Conservation (phyloP, 2,797 vertebrate species). For the Sebastes nivosus region DNA sequence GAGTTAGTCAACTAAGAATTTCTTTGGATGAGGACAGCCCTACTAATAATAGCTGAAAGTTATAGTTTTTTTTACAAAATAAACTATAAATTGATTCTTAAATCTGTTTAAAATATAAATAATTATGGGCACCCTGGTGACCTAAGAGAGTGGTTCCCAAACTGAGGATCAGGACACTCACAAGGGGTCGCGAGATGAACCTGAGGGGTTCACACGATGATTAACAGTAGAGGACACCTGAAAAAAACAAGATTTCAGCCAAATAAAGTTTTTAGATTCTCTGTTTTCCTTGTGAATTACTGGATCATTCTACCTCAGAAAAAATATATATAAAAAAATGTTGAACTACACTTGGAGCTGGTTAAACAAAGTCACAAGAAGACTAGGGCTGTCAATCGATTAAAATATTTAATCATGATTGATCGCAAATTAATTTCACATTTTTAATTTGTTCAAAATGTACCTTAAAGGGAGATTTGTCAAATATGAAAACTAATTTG, state of each 20-base stretch:
- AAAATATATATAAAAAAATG: neutral
- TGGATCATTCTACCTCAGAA: neutral
- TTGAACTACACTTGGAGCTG: neutral
- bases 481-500: fast-evolving
- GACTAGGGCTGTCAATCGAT: neutral
- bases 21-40: too few species aligned
- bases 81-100: too few species aligned
- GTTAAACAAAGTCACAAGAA: too few species aligned
- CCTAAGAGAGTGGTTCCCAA: neutral
- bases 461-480: too few species aligned
- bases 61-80: neutral
- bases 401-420: too few species aligned
- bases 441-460: too few species aligned
- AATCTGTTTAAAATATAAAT: neutral
- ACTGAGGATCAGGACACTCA: neutral
- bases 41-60: neutral
- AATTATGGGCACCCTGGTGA: neutral
- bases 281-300: neutral
- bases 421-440: too few species aligned
- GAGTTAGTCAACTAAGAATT: too few species aligned
- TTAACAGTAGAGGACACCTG: neutral
- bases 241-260: neutral
- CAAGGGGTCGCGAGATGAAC: neutral
- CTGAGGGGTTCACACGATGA: neutral
- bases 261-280: neutral